A percentile compares a stretch with the other conserved stretches of the same genome.
These are phyloP conservation scores for Pseudobourletiella spinata DNA, from an alignment of 1,140 invertebrate species.

Conservation along the genomic window DNA sequence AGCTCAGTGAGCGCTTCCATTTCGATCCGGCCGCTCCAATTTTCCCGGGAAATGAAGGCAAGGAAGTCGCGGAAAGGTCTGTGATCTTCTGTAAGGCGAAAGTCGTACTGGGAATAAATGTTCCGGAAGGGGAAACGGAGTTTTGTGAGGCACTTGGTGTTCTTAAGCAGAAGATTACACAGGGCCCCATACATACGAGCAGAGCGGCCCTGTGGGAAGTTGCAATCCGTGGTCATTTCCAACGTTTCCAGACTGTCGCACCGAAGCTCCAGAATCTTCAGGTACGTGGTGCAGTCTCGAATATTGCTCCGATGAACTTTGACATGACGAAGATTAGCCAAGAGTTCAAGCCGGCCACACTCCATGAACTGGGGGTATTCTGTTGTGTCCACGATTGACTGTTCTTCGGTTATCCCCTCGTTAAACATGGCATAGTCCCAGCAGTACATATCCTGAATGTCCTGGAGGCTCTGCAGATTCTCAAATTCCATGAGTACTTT, in stretches of 20 bases:
- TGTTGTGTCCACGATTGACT: background rate
- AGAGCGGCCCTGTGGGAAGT: constrained; percentile 21
- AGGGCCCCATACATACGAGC: constrained; percentile 20
- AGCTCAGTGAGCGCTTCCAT: constrained; percentile 12
- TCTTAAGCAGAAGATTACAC: constrained; percentile 10
- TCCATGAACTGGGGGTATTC: background rate
- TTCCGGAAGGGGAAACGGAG: constrained; percentile 28
- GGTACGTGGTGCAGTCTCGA: constrained; percentile 26
- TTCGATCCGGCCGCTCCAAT: constrained; percentile 16
- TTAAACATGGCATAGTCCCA: constrained; percentile 34
- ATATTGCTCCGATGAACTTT: constrained; percentile 32
- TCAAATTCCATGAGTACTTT: constrained; percentile 24
- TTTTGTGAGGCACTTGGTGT: constrained; percentile 1
- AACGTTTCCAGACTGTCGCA: constrained; percentile 12
- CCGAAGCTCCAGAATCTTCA: constrained; percentile 23
- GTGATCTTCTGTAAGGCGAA: constrained; percentile 24
- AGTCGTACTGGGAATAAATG: constrained; percentile 25
- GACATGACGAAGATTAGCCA: constrained; percentile 13
- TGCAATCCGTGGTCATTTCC: constrained; percentile 30
- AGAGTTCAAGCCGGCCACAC: constrained; percentile 7
- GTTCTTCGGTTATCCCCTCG: constrained; percentile 25
- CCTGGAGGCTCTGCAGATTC: constrained; percentile 17
- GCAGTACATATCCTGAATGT: constrained; percentile 32
- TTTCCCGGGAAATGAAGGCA: constrained; percentile 17
- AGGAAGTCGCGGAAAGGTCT: constrained; percentile 30